A percentile compares a stretch with the other conserved stretches of the same genome.
Evolutionary conservation across 2,888 invertebrate species (phyloP).

Genomic region (Agrilus cyanescens): DNA sequence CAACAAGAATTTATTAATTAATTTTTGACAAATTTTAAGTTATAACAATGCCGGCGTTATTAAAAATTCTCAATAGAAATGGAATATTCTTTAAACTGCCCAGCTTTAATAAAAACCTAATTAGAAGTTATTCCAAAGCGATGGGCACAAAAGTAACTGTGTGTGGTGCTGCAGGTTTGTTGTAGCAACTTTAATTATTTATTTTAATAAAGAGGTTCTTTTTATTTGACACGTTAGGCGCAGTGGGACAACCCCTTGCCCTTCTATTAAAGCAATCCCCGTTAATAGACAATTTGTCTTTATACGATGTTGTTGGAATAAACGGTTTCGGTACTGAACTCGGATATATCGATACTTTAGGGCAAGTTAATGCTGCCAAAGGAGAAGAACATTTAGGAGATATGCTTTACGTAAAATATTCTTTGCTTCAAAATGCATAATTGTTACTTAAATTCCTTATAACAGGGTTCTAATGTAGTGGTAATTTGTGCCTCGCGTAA

Average conservation of each 20-base stretch:
- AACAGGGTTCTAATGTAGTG: slow-evolving; percentile 26
- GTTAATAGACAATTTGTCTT: slow-evolving; percentile 43
- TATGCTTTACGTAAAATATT: slow-evolving; percentile 21
- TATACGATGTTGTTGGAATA: slow-evolving; percentile 40
- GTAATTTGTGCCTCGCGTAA: slow-evolving; percentile 24
- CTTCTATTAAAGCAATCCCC: slow-evolving; percentile 47
- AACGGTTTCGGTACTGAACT: slow-evolving; percentile 34
- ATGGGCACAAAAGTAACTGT: no score
- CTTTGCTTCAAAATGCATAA: neutral
- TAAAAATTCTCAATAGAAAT: no score
- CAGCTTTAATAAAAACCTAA: no score
- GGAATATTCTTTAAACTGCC: no score
- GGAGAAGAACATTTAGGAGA: slow-evolving; percentile 24
- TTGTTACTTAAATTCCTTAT: slow-evolving; percentile 3
- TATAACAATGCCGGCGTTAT: no score
- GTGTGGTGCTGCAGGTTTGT: no score
- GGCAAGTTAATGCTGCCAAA: slow-evolving; percentile 29
- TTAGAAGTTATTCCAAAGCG: no score
- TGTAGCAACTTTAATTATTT: no score
- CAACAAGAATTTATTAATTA: no score
- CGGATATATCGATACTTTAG: slow-evolving; percentile 36
- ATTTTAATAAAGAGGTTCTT: no score
- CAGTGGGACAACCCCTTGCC: slow-evolving; percentile 42
- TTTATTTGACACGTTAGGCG: slow-evolving; percentile 22
- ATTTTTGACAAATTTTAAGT: no score